Evolutionary conservation across 2,113 vertebrate genomes (phyloP).

Genomic region (Ciconia boyciana): DNA sequence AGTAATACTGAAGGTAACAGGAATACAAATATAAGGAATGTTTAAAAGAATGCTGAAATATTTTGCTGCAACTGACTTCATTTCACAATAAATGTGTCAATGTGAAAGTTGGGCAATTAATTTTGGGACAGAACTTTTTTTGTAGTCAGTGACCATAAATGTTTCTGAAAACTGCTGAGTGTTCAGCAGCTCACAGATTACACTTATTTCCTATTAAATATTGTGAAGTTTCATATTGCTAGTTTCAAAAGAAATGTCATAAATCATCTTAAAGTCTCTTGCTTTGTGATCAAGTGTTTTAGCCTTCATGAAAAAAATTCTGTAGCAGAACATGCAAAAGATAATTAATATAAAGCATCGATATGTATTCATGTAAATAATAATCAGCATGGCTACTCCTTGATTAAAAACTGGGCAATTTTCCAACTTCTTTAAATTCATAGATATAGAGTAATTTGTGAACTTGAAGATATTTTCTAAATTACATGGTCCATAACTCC

Average conservation of each 20-base stretch:
- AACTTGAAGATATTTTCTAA: neutral
- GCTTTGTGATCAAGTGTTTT: neutral
- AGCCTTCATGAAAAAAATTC: neutral
- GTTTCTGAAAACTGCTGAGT: neutral
- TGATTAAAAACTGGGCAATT: constrained; percentile 3
- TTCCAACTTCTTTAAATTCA: neutral
- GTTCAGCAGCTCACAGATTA: neutral
- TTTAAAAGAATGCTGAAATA: neutral
- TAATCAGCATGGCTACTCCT: neutral
- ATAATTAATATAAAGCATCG: neutral
- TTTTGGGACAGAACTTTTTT: neutral
- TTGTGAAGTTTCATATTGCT: neutral
- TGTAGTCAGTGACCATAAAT: neutral
- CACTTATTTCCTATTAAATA: neutral
- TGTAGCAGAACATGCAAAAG: neutral
- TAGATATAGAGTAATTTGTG: neutral
- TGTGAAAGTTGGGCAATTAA: neutral
- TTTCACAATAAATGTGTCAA: neutral
- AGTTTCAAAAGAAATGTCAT: neutral
- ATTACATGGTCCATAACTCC: neutral
- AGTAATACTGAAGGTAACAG: neutral
- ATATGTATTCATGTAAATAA: neutral
- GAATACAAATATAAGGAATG: neutral
- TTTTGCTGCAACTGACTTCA: neutral
- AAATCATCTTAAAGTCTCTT: neutral